These are phyloP conservation scores for Porites australiensis DNA, from an alignment of 64 coral and sea anemone species.

Conservation along the genomic window DNA sequence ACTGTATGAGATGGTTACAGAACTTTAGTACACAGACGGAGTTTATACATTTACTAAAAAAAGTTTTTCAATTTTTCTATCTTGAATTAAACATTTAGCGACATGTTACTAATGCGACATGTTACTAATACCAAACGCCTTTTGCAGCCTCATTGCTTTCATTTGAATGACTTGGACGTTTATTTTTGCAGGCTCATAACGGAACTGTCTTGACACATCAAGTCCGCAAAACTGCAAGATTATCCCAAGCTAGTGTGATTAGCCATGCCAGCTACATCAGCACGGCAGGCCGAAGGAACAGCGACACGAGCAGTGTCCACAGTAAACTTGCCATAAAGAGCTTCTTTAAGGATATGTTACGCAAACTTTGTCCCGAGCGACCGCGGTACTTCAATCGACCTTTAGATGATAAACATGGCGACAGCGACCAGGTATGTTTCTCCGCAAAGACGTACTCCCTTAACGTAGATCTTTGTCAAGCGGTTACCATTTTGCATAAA, in stretches of 20 bases:
- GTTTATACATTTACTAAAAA: too few species aligned
- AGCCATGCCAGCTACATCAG: constrained; percentile 4
- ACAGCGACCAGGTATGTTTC: neutral
- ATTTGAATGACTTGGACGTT: neutral
- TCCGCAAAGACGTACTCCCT: neutral
- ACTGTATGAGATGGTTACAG: too few species aligned
- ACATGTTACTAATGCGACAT: too few species aligned
- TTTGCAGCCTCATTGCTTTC: neutral
- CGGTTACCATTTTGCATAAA: too few species aligned
- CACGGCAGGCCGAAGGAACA: neutral
- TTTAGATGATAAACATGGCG: neutral
- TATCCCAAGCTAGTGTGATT: neutral
- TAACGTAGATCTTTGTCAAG: neutral
- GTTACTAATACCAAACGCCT: too few species aligned
- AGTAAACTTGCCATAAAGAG: neutral
- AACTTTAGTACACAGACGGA: too few species aligned
- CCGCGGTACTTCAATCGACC: constrained; percentile 26
- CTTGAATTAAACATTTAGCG: too few species aligned
- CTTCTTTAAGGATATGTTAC: constrained; percentile 28
- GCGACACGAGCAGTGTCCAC: constrained; percentile 4
- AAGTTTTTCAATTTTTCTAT: too few species aligned
- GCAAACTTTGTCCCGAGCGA: neutral
- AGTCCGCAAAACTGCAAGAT: neutral
- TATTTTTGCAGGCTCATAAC: neutral
- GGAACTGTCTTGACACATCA: neutral